Evolutionary conservation across 2,113 vertebrate genomes (phyloP), one percentile per base, ranked within the genome.

Genomic region (Cavia aperea): DNA sequence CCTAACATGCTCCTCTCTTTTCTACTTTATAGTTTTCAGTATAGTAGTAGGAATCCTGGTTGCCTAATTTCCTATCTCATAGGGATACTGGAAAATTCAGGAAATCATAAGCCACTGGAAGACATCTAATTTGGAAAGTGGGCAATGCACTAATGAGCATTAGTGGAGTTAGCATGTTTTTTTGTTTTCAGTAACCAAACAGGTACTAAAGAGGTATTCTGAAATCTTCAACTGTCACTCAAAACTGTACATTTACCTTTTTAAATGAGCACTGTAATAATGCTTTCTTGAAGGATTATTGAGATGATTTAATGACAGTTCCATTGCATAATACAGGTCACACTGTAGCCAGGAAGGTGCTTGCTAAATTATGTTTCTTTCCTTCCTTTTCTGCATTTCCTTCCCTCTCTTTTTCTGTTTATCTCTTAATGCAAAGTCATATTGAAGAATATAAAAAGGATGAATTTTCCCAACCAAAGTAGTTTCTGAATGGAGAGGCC

Each of bases 401-500:
- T 39, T 36, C 29, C 23, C 31, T 26, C 54, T 19, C 14, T 43
- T 14, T 58, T 13, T 18, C 36, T 95, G 4, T 94, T 83, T 96
- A 72, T 93, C 73, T 95, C n/a, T 81, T 18, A 89, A 93, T 93
- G 68, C 91, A 65, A 95, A 94, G 81, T 88, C 95, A 88, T 72
- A 86, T 75, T 93, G 70, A 60, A 26, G 93, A 92, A 89, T 72
- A 75, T 36, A 39, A 92, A 93, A 87, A 81, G 43, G 66, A 92
- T 81, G 46, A 68, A 77, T 89, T 91, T 92, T 95, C 70, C 81
- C 39, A 92, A 89, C 19, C 68, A 95, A 79, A 94, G 58, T 65
- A 14, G 73, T 65, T 78, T 58, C 63, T 95, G 87, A 95, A 94
- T 91, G 88, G 78, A 81, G 26, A 78, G 60, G 54, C 63, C 49